These are phyloP conservation scores for Merodon equestris DNA, from an alignment of 2,888 invertebrate species.

Conservation along the genomic window DNA sequence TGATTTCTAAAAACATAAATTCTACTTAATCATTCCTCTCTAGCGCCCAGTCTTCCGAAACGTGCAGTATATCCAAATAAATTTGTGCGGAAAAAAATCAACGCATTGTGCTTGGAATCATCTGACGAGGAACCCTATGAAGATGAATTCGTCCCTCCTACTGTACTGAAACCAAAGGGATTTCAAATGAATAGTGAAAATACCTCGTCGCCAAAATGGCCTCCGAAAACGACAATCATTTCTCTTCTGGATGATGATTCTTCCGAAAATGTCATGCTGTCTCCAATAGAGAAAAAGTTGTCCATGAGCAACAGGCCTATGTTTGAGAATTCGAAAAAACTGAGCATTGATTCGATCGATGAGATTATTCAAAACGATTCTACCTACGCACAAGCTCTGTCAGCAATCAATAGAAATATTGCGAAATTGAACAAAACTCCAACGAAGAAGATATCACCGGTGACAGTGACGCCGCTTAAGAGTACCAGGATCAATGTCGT, in stretches of 20 bases:
- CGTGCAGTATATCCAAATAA: background rate
- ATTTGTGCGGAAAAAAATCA: constrained; percentile 35
- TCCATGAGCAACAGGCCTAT: background rate
- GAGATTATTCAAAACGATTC: constrained; percentile 71
- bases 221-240: background rate
- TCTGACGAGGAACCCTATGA: constrained; percentile 47
- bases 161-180: background rate
- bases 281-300: constrained; percentile 38
- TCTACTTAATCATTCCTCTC: background rate
- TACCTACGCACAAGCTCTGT: constrained; percentile 72
- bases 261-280: background rate
- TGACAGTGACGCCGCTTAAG: constrained; percentile 6
- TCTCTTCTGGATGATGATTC: constrained; percentile 25
- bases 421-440: constrained; percentile 69
- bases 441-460: constrained; percentile 9
- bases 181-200: constrained; percentile 7
- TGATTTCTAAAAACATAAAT: background rate
- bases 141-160: background rate
- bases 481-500: too few relatives aligned
- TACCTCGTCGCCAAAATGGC: constrained; percentile 40
- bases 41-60: background rate
- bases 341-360: constrained; percentile 73
- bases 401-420: constrained; percentile 73
- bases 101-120: constrained; percentile 51
- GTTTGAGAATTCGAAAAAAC: constrained; percentile 62